These are phyloP conservation scores for Corbicula japonica DNA, from an alignment of 2,888 invertebrate species.

Conservation along the genomic window DNA sequence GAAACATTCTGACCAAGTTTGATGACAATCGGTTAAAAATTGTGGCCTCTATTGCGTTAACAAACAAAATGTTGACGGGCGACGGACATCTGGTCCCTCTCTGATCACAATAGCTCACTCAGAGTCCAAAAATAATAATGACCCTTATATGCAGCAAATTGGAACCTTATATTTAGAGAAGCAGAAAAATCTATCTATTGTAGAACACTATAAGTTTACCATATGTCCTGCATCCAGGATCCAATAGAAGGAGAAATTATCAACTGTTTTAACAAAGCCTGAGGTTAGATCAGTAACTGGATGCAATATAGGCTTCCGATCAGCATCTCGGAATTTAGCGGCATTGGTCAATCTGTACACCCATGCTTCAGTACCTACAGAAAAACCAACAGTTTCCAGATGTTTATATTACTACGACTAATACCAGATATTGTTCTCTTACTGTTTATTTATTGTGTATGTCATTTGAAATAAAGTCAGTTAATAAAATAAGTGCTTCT, in stretches of 20 bases:
- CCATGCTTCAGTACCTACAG: conserved; percentile 91
- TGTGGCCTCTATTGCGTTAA: no score
- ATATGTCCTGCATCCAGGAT: conserved; percentile 93
- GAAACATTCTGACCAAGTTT: no score
- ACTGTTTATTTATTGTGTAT: not conserved
- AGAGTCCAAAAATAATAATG: not conserved
- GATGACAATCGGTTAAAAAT: no score
- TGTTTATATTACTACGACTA: not conserved
- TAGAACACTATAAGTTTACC: conserved; percentile 87
- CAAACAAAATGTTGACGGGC: no score
- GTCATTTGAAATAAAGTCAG: not conserved
- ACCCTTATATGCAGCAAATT: not conserved
- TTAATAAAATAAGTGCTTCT: no score
- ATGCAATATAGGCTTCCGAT: conserved; percentile 88
- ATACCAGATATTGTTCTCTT: not conserved
- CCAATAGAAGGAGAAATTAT: conserved; percentile 92
- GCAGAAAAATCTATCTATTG: not conserved
- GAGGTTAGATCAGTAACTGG: conserved; percentile 89
- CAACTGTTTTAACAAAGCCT: conserved; percentile 91
- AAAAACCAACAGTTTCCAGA: not conserved
- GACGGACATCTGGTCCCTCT: not conserved
- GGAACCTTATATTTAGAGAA: not conserved
- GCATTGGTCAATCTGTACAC: conserved; percentile 91
- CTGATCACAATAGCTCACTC: not conserved
- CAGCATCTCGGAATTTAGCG: conserved; percentile 88